Evolutionary conservation across 1,140 invertebrate species (phyloP).

Genomic region (Hycleus phaleratus): DNA sequence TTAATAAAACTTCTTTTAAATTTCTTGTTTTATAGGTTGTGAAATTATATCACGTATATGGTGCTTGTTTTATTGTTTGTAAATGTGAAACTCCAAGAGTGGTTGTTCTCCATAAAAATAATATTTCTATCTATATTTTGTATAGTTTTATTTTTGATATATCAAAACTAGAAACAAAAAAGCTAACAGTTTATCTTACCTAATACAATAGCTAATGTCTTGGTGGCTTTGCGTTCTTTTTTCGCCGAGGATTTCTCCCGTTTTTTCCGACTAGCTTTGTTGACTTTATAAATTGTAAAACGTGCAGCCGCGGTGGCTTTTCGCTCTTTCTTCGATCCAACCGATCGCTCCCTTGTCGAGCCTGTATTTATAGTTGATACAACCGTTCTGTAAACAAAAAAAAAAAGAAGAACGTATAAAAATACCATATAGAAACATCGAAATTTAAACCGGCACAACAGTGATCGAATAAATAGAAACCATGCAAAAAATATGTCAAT

Average conservation of each 20-base stretch:
- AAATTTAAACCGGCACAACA: too few species aligned
- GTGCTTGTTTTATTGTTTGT: too few species aligned
- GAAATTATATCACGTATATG: too few species aligned
- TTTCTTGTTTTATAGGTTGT: too few species aligned
- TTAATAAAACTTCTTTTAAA: too few species aligned
- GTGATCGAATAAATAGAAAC: too few species aligned
- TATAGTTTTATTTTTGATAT: neutral
- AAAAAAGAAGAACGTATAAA: too few species aligned
- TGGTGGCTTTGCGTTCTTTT: slow-evolving; percentile 97
- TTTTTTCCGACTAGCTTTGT: slow-evolving; percentile 92
- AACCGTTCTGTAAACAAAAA: slow-evolving; percentile 41
- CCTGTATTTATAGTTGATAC: slow-evolving; percentile 42
- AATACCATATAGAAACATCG: too few species aligned
- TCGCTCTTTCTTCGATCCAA: slow-evolving; percentile 57
- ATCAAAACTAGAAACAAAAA: neutral
- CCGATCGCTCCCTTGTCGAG: slow-evolving; percentile 37
- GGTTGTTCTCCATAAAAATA: too few species aligned
- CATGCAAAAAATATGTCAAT: slow-evolving; percentile 3
- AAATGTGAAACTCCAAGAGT: too few species aligned
- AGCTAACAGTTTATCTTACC: slow-evolving; percentile 56
- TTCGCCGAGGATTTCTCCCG: slow-evolving; percentile 90
- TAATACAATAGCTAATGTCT: slow-evolving; percentile 96
- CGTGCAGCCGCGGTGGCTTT: slow-evolving; percentile 61
- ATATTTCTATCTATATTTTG: neutral
- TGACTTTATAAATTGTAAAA: slow-evolving; percentile 87